Percentiles rank a stretch among this genome's conserved stretches.
Conservation (phyloP, 2,888 invertebrate genomes). For the Drosophila anomalata region DNA sequence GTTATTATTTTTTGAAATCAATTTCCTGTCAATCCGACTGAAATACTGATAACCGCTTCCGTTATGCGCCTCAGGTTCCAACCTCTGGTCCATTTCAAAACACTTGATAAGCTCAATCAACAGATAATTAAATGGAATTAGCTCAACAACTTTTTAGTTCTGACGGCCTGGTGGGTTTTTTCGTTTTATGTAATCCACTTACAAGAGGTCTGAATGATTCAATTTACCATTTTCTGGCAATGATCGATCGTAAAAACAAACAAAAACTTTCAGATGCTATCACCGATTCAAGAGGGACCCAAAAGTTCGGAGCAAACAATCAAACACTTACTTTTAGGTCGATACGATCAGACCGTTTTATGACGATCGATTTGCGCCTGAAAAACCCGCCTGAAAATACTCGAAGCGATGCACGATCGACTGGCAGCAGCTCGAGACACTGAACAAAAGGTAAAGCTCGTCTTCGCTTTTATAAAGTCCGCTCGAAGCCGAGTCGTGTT, state of each 20-base stretch:
- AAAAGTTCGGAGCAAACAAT: slow-evolving; percentile 31
- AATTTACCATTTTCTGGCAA: background rate
- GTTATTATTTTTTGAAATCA: background rate
- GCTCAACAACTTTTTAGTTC: slow-evolving; percentile 12
- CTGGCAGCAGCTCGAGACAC: slow-evolving; percentile 56
- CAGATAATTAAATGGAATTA: slow-evolving; percentile 42
- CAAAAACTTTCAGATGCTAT: slow-evolving; percentile 6
- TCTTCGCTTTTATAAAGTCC: slow-evolving; percentile 58
- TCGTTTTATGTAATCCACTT: slow-evolving; percentile 9
- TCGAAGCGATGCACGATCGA: slow-evolving; percentile 36
- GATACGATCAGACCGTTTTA: slow-evolving; percentile 16
- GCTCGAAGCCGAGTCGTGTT: slow-evolving; percentile 20
- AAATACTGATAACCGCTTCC: slow-evolving; percentile 3
- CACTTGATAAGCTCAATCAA: slow-evolving; percentile 57
- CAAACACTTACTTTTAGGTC: slow-evolving; percentile 53
- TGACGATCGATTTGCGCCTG: slow-evolving; percentile 30
- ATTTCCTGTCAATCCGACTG: background rate
- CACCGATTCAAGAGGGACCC: slow-evolving; percentile 4
- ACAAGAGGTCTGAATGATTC: background rate
- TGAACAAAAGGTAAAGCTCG: slow-evolving; percentile 55
- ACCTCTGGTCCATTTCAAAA: slow-evolving; percentile 32
- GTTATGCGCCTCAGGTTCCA: slow-evolving; percentile 2
- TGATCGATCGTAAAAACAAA: background rate
- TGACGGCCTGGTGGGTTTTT: background rate
- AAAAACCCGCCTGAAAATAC: slow-evolving; percentile 5